Evolutionary conservation across 2,888 invertebrate genomes (phyloP).

Genomic region (Caenorhabditis uteleia): DNA sequence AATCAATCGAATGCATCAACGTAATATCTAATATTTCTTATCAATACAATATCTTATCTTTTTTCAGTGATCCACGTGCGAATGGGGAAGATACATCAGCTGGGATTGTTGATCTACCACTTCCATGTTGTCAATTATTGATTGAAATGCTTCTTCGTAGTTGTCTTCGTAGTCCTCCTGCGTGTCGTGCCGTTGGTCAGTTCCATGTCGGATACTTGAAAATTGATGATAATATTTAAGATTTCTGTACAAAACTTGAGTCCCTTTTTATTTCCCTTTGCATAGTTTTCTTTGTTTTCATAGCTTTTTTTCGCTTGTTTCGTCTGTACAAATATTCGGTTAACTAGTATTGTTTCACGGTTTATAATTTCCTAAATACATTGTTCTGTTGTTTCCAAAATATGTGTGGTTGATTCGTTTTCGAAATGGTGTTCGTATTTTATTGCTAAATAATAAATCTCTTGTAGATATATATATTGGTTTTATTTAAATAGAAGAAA

Average conservation of each 20-base stretch:
- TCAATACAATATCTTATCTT: neutral
- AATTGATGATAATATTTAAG: constrained; percentile 26
- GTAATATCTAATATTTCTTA: constrained; percentile 15
- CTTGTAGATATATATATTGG: too few relatives aligned
- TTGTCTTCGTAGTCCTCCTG: constrained; percentile 55
- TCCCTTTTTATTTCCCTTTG: neutral
- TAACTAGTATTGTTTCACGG: too few relatives aligned
- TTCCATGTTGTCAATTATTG: constrained; percentile 41
- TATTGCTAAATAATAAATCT: too few relatives aligned
- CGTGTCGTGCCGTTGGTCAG: constrained; percentile 62
- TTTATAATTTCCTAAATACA: too few relatives aligned
- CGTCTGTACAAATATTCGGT: too few relatives aligned
- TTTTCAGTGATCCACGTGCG: constrained; percentile 62
- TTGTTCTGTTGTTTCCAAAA: too few relatives aligned
- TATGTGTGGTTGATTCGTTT: too few relatives aligned
- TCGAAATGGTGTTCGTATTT: too few relatives aligned
- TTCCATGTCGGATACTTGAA: constrained; percentile 59
- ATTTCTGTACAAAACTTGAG: neutral
- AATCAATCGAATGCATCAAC: constrained; percentile 49
- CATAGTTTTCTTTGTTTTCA: constrained; percentile 1
- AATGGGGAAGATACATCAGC: constrained; percentile 65
- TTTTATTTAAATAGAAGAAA: neutral
- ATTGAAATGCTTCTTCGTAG: constrained; percentile 54
- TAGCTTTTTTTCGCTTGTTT: too few relatives aligned
- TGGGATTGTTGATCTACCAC: constrained; percentile 56